phyloP scores from a whole-genome alignment of 2,797 vertebrate species.

The Rhincodon typus region DNA sequence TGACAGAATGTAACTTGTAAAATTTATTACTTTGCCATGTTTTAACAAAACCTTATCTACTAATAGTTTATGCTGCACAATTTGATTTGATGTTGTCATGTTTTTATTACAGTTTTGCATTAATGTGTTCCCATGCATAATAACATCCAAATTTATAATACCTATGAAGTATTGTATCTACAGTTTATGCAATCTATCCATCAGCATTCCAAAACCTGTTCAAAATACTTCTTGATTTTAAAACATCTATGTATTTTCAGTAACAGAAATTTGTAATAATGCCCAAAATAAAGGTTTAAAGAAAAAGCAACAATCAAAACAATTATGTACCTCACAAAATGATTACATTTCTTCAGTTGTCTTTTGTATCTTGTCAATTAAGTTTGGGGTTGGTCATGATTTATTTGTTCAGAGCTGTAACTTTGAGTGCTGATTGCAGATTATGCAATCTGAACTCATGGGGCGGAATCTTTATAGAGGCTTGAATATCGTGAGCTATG shows the following conservation, averaged over 20 bases:
- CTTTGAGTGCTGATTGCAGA: background rate
- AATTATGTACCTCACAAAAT: background rate
- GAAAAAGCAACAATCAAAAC: background rate
- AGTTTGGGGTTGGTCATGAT: background rate
- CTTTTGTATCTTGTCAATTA: background rate
- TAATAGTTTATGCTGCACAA: background rate
- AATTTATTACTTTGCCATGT: background rate
- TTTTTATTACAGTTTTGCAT: background rate
- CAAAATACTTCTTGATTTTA: background rate
- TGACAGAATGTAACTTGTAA: background rate
- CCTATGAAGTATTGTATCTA: background rate
- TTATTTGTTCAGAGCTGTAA: background rate
- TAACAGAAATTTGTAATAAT: background rate
- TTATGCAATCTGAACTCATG: background rate
- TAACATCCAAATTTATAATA: background rate
- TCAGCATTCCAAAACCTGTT: background rate
- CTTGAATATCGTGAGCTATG: too few species aligned
- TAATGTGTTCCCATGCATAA: background rate
- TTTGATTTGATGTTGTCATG: background rate
- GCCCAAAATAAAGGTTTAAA: background rate
- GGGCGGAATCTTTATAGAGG: too few species aligned
- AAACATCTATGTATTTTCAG: background rate
- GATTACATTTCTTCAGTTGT: background rate
- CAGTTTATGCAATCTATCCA: background rate
- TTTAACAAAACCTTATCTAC: background rate